Evolutionary conservation across 2,888 invertebrate genomes (phyloP), one percentile per base, ranked within the genome.

Genomic region (Sturmia bella): DNA sequence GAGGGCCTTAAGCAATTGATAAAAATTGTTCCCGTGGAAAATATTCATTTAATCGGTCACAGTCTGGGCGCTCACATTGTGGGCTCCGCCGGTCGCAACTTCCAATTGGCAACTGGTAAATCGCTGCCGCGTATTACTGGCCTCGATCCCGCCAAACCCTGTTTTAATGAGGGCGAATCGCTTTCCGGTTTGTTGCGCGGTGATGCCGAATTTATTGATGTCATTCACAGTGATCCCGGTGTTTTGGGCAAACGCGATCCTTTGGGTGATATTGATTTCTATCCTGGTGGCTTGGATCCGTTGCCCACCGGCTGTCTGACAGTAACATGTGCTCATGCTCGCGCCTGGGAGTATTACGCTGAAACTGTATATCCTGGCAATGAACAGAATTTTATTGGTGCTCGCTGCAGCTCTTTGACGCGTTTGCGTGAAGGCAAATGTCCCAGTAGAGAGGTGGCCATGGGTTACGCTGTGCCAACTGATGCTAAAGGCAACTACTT

Each of bases 111-210:
- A 21, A 89, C 90, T 2, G 86, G 86, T 4, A 84, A 87, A 57
- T 50, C 79, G 0, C 59, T 91, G 70, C 85, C 88, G 0, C 87
- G 87, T 27, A 89, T 91, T 24, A 91, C 91, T 0, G 91, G 89
- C 0, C 83, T 91, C 24, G 91, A 91, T 86, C 91, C 91, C 12
- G 91, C 91, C 24, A 90, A 89, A 77, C 90, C 90, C 0, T 91
- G 90, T 57, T 91, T 91, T 72, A 90, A 90, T 48, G 90, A 90
- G 77, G 90, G 90, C 37, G 88, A 90, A 77, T 70, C 80, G 0
- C 81, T 90, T 1, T 86, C 89, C 0, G 91, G 91, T 0, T 70
- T 91, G 13, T 41, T 87, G 83, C 87, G 91, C 19, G 91, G 91
- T 37, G 91, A 91, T 86, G 91, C 90, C 6, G 81, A 84, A 0